These are phyloP conservation scores for Timandra comae DNA, from an alignment of 2,888 invertebrate species.

Conservation along the genomic window DNA sequence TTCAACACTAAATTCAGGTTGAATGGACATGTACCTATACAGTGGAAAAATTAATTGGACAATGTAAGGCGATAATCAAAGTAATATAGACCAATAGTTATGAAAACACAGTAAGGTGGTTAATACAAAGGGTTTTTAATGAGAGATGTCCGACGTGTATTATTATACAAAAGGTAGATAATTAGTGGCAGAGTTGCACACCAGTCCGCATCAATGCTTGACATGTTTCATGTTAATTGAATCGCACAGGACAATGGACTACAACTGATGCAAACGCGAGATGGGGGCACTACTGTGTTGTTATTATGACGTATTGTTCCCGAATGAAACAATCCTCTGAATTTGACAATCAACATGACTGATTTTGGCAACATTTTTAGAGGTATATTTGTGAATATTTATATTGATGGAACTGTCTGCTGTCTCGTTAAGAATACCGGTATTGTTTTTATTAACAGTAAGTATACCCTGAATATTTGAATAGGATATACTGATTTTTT, in stretches of 20 bases:
- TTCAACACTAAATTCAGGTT: too few relatives aligned
- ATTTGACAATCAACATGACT: slow-evolving; percentile 31
- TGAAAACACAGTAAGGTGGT: too few relatives aligned
- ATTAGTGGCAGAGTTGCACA: slow-evolving; percentile 55
- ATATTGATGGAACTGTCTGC: too few relatives aligned
- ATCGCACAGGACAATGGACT: slow-evolving; percentile 56
- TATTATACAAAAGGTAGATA: slow-evolving; percentile 51
- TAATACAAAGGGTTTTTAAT: slow-evolving; percentile 5
- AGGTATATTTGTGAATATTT: too few relatives aligned
- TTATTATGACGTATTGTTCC: slow-evolving; percentile 67
- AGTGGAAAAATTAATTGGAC: too few relatives aligned
- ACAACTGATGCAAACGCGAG: slow-evolving; percentile 41
- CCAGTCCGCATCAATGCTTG: slow-evolving; percentile 56
- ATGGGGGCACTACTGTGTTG: slow-evolving; percentile 36
- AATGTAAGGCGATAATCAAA: too few relatives aligned
- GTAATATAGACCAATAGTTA: too few relatives aligned
- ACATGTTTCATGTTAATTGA: slow-evolving; percentile 70
- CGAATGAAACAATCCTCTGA: slow-evolving; percentile 46
- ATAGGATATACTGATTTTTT: too few relatives aligned
- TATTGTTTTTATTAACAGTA: too few relatives aligned
- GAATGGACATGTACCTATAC: too few relatives aligned
- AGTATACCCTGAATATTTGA: too few relatives aligned
- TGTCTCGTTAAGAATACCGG: too few relatives aligned
- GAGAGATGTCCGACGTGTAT: slow-evolving; percentile 11
- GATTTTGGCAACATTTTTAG: not conserved